Base-by-base conservation (phyloP, 2,113 vertebrate species). In the Nanorana parkeri region DNA sequence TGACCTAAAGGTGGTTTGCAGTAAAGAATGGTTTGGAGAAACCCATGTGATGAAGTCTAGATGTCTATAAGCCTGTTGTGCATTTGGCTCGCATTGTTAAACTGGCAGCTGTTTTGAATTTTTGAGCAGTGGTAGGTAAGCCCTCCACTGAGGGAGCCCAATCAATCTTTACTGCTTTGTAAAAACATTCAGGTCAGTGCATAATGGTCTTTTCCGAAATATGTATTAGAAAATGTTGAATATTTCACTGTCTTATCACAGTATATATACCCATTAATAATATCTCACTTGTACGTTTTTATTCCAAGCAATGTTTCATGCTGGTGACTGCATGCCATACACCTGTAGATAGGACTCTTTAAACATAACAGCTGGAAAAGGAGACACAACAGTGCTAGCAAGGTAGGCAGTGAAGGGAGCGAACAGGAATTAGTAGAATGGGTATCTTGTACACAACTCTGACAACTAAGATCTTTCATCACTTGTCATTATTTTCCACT, bases 71-170 rank as follows among this genome's bases (percentile, higher is more conserved):
- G 69, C 80, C 69, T 82, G 80, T 65, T 82, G 69, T 47, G 80
- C 61, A 75, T 71, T 74, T 82, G 80, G 80, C 80, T 67, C 55
- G 32, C 78, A 75, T 32, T 75, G 60, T 74, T 61, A 67, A 82
- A 29, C 26, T 20, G 51, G 61, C 80, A 82, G 60, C 80, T 82
- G 80, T 66, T 82, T 82, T 82, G 29, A n/a, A 82, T 82, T 82
- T 82, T 52, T 73, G 51, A 66, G 56, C 69, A 28, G 80, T 75
- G 69, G 80, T 82, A 82, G 69, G 80, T 82, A 82, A 66, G 80
- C 61, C 69, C 71, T 63, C 69, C 28, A 41, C 60, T 24, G 69
- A 82, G 69, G 26, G 69, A 55, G 52, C 61, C 26, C 61, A 66
- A 82, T 82, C 69, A 75, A 75, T 82, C 69, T 74, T 82, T 54